A percentile compares a stretch with the other conserved stretches of the same genome.
phyloP scores from a whole-genome alignment of 2,797 vertebrate genomes.

The Arnoldichthys spilopterus region DNA sequence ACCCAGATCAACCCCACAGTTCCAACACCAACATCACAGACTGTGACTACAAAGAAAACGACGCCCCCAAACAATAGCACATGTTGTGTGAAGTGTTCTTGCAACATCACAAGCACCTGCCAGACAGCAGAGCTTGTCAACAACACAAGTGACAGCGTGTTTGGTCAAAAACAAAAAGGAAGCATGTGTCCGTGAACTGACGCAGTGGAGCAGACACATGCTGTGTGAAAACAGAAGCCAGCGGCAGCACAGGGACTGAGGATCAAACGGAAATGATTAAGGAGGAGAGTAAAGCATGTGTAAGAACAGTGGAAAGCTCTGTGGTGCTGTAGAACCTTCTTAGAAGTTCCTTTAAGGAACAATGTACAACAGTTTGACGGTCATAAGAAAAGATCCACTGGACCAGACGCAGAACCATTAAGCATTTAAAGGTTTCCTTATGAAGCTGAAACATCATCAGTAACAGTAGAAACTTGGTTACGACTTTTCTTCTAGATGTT shows the following conservation, averaged over 20 bases:
- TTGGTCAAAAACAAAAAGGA: conserved; percentile 8
- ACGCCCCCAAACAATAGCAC: not conserved
- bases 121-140: not conserved
- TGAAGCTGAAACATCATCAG: no score
- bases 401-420: no score
- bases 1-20: not conserved
- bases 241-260: not conserved
- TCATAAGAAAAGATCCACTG: no score
- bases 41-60: not conserved
- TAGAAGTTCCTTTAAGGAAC: no score
- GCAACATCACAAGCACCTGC: not conserved
- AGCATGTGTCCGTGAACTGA: not conserved
- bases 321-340: no score
- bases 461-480: no score
- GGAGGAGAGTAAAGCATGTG: not conserved
- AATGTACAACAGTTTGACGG: no score
- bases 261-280: not conserved
- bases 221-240: not conserved
- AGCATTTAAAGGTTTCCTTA: no score
- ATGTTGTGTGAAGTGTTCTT: not conserved
- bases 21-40: not conserved
- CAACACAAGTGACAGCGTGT: not conserved
- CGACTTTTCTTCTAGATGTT: no score
- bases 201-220: not conserved
- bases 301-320: no score